Evolutionary conservation across 2,888 invertebrate genomes (phyloP).

Genomic region (Tenthredo livida): DNA sequence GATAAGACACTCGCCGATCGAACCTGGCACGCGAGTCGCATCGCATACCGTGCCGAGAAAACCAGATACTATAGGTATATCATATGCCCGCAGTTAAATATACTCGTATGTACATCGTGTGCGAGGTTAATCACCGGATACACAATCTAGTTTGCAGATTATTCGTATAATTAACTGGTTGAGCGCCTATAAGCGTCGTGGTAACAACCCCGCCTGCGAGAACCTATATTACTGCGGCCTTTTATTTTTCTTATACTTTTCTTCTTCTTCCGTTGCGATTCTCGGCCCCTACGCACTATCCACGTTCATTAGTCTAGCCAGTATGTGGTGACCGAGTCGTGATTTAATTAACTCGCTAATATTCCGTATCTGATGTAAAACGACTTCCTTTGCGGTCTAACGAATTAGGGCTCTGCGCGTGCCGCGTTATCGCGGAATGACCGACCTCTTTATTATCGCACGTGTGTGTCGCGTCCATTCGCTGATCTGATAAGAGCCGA

Average conservation of each 20-base stretch:
- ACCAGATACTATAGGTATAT: neutral
- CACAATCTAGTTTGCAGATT: conserved; percentile 64
- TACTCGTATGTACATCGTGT: conserved; percentile 21
- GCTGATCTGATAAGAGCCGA: neutral
- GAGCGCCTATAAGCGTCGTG: conserved; percentile 23
- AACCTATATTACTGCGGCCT: conserved; percentile 22
- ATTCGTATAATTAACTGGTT: conserved; percentile 65
- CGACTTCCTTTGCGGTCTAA: conserved; percentile 1
- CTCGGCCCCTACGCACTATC: conserved; percentile 60
- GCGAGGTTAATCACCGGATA: conserved; percentile 64
- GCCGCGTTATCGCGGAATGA: neutral
- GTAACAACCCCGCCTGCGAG: neutral
- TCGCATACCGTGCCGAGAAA: conserved; percentile 51
- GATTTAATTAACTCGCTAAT: conserved; percentile 66
- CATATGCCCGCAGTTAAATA: neutral
- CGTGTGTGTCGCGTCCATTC: neutral
- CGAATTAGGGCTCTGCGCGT: neutral
- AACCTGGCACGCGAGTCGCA: conserved; percentile 28
- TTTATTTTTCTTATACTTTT: neutral
- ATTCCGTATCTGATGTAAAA: neutral
- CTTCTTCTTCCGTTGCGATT: conserved; percentile 46
- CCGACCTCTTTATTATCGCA: neutral
- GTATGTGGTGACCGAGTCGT: conserved; percentile 59
- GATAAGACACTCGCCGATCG: conserved; percentile 27
- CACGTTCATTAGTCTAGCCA: conserved; percentile 58